Evolutionary conservation across 2,888 invertebrate genomes (phyloP), one percentile per base, ranked within the genome.

Genomic region (Isotomurus palustris): DNA sequence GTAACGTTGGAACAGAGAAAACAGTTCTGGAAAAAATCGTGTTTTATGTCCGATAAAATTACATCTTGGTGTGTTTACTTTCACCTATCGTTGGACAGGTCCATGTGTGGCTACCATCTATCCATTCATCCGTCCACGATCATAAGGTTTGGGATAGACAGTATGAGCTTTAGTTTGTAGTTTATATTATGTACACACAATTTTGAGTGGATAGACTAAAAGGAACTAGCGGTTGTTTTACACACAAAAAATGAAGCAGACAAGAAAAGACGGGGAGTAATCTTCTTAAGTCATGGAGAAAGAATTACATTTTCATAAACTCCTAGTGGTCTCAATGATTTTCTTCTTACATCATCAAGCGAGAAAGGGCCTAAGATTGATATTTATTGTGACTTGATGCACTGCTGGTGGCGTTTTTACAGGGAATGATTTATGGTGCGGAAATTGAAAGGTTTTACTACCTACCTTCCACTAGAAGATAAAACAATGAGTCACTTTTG

Each of bases 41-140:
- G 38, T 38, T 38, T 38, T 14, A 38, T 38, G 38, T 38, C 38
- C 38, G n/a, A 38, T 38, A 38, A 38, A 38, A 38, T 38, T 38
- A 38, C 38, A 38, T 38, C 6, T 14, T 14, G 38, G n/a, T 38
- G n/a, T 38, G 38, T 38, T 38, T n/a, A 38, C 38, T 38, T 38
- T 38, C n/a, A 14, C 38, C 38, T 4, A 38, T 10, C 32, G 8
- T 32, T 32, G 32, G 32, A 14, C 14, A n/a, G n/a, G n/a, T n/a
- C n/a, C n/a, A n/a, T n/a, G n/a, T n/a, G n/a, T n/a, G n/a, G n/a
- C n/a, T n/a, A n/a, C n/a, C n/a, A n/a, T n/a, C n/a, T n/a, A n/a
- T n/a, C n/a, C n/a, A n/a, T n/a, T n/a, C n/a, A n/a, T n/a, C n/a
- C n/a, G n/a, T n/a, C n/a, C n/a, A n/a, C n/a, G n/a, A n/a, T n/a